Conservation (phyloP, 2,797 vertebrate genomes). For the Syndactyla subalaris region DNA sequence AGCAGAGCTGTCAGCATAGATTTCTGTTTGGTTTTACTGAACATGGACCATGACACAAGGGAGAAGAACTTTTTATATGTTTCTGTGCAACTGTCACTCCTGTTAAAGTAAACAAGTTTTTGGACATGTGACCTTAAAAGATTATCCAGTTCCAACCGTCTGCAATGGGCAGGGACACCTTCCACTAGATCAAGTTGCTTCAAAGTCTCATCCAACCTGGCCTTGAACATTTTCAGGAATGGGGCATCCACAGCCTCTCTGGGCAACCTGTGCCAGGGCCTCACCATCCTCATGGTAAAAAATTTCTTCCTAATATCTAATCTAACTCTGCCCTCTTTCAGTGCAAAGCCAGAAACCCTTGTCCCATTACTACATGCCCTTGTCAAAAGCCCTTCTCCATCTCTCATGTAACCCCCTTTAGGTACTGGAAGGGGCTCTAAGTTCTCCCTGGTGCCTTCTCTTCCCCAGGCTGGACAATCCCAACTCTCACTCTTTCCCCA, state of each 20-base stretch:
- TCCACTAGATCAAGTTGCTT: not conserved
- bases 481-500: not conserved
- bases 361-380: not conserved
- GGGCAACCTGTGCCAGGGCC: not conserved
- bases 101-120: not conserved
- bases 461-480: not conserved
- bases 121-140: not conserved
- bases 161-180: not conserved
- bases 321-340: not conserved
- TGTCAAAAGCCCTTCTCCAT: not conserved
- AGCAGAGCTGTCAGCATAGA: not conserved
- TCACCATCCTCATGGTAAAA: accelerated
- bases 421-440: not conserved
- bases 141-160: not conserved
- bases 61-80: not conserved
- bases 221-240: not conserved
- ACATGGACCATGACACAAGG: accelerated
- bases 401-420: not conserved
- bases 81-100: not conserved
- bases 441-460: not conserved
- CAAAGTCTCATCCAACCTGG: not conserved
- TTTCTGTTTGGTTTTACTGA: not conserved
- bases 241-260: not conserved
- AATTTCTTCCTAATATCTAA: not conserved
- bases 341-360: not conserved